Percentiles rank a stretch among this genome's conserved stretches.
Evolutionary conservation across 53 echinoderm and acorn worm genomes (phyloP).

Genomic region (Zoroaster sp.): DNA sequence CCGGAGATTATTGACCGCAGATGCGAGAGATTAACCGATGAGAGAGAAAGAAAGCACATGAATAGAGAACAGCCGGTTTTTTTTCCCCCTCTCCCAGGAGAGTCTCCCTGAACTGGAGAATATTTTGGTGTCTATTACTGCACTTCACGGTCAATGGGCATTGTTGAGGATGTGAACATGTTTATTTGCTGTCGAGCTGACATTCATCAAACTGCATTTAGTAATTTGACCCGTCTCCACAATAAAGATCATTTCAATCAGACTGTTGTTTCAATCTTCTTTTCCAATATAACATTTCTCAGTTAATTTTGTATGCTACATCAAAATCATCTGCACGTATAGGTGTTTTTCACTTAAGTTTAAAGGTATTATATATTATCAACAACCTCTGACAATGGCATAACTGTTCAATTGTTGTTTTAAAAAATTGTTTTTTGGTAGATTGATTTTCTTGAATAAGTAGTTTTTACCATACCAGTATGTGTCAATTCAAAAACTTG

Average conservation of each 20-base stretch:
- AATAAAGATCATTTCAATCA: neutral
- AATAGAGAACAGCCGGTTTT: neutral
- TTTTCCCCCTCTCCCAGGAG: neutral
- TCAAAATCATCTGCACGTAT: too few species aligned
- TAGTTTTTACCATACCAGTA: too few species aligned
- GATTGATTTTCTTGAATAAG: too few species aligned
- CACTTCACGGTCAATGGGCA: neutral
- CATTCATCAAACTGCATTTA: neutral
- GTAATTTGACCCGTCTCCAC: neutral
- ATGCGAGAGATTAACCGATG: neutral
- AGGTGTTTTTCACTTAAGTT: too few species aligned
- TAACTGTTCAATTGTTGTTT: too few species aligned
- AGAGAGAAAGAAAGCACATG: neutral
- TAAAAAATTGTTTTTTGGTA: too few species aligned
- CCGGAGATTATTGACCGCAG: neutral
- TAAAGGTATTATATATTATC: too few species aligned
- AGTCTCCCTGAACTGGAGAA: conserved; percentile 1
- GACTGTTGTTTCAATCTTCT: neutral
- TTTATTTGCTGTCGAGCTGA: neutral
- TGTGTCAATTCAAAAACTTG: too few species aligned
- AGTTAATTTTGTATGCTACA: too few species aligned
- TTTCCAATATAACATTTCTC: neutral
- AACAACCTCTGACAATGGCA: too few species aligned
- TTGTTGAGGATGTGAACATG: neutral
- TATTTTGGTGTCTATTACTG: neutral